Base-by-base conservation (phyloP, 2,888 invertebrate genomes). In the Calliopum simillimum region DNA sequence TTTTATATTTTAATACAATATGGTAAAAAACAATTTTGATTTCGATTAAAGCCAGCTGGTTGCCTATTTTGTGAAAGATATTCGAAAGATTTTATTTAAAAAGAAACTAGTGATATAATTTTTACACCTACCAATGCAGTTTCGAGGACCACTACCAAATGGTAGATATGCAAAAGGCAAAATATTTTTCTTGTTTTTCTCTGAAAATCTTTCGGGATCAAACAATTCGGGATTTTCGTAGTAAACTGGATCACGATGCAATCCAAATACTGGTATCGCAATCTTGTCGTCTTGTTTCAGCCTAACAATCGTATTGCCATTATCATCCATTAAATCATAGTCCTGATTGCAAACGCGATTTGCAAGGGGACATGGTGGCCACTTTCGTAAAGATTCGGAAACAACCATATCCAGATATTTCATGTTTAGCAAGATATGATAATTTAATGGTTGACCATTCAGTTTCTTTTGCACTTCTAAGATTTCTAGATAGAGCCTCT, bases 91-190 rank as follows among this genome's bases (percentile, higher is more conserved):
- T n/a, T n/a, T 25, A 19, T 11, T 21, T 2, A 4, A 46, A n/a
- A 8, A n/a, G 4, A 14, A 43, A 62, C 19, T n/a, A n/a, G n/a
- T n/a, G n/a, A n/a, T n/a, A n/a, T n/a, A n/a, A n/a, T n/a, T n/a
- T n/a, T 12, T 11, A 6, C 4, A 13, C 56, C 49, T 70, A 85
- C 90, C 91, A 66, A 91, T 89, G 76, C 91, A 91, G 78, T 88
- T 90, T 69, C 91, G 87, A 1, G 89, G 91, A 3, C 91, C 91
- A 1, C 86, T 47, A 2, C 90, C 90, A 67, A 90, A 90, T 0
- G 90, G 89, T 75, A 88, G 75, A 72, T 88, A 89, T 0, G 87
- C 81, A 55, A 86, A 87, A 0, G 87, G 86, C 14, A 84, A 76
- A 16, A 88, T 87, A n/a, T 86, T 86, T 0, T 84, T 81, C 74